Evolutionary conservation across 2,888 invertebrate genomes (phyloP).

Genomic region (Macrosiphum euphorbiae): DNA sequence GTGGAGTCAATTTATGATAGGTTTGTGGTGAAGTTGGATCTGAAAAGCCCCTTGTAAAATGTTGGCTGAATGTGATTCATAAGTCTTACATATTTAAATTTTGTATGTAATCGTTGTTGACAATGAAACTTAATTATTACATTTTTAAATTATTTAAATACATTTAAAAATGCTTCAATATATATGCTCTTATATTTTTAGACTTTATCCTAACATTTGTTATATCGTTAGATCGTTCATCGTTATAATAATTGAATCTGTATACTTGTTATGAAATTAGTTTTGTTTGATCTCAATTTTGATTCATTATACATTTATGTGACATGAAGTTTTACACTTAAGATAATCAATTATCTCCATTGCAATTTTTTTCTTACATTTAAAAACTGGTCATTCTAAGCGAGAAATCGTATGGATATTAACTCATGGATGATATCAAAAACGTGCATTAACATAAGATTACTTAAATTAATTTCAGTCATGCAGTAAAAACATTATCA

Average conservation of each 20-base stretch:
- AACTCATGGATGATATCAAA: background rate
- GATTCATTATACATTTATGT: background rate
- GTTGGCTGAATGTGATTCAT: background rate
- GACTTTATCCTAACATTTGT: background rate
- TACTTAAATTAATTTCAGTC: constrained; percentile 12
- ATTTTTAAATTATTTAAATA: background rate
- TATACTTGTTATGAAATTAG: background rate
- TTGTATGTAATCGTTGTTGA: background rate
- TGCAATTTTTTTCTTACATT: background rate
- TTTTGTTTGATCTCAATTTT: background rate
- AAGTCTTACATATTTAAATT: background rate
- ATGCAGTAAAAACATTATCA: background rate
- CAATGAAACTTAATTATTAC: background rate
- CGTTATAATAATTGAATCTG: background rate
- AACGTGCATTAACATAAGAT: background rate
- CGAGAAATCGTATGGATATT: background rate
- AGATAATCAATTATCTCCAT: background rate
- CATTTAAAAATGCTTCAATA: background rate
- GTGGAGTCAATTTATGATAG: background rate
- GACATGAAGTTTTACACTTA: background rate
- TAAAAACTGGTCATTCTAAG: background rate
- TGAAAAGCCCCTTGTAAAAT: background rate
- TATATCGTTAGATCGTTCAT: background rate
- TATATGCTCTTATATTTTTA: background rate
- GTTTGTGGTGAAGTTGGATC: background rate